Base-by-base conservation (phyloP, 92 coral and sea anemone species). In the Bergia sp. region DNA sequence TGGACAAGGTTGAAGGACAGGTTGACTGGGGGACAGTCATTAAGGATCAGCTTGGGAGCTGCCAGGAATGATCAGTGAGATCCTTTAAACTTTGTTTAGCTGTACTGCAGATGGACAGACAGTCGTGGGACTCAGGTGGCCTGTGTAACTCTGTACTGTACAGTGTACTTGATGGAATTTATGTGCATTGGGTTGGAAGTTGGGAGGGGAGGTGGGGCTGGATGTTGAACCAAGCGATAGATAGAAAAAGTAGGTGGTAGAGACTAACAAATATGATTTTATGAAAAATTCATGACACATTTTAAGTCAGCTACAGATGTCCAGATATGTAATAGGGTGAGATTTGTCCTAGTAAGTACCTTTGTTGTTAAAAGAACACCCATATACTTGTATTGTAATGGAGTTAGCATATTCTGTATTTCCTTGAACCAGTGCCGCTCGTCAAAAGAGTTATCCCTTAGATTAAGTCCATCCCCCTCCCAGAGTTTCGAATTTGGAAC, bases 41-140 rank as follows among this genome's bases (percentile, higher is more conserved):
- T 6, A 5, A 21, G 41, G 72, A 37, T 81, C 78, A 84, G 77
- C 65, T 45, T 71, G 64, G 41, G 15, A 71, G 78, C 77, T 71
- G 37, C 87, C 42, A 16, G 38, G 66, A 84, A 29, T 53, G 42
- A 80, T 43, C 87, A 45, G 40, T 36, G 65, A 47, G 42, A 84
- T 45, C 18, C 72, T 67, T 1, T 71, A 66, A 84, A 84, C 78
- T 45, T 84, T 84, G 75, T 84, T 50, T 84, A 43, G 77, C 79
- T 29, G 75, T 13, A 36, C 77, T 23, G 87, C 44, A 29, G 66
- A 5, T 47, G 73, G 72, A 49, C 65, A 45, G 78, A 13, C 37
- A 50, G 87, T 29, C 37, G 36, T 29, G 78, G 41, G 65, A 43
- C 41, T 41, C 45, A 49, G 57, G 86, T 84, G 11, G 87, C 16